Percentiles rank a stretch among this genome's conserved stretches.
phyloP scores from a whole-genome alignment of 2,888 invertebrate genomes.

The Erebia palarica region DNA sequence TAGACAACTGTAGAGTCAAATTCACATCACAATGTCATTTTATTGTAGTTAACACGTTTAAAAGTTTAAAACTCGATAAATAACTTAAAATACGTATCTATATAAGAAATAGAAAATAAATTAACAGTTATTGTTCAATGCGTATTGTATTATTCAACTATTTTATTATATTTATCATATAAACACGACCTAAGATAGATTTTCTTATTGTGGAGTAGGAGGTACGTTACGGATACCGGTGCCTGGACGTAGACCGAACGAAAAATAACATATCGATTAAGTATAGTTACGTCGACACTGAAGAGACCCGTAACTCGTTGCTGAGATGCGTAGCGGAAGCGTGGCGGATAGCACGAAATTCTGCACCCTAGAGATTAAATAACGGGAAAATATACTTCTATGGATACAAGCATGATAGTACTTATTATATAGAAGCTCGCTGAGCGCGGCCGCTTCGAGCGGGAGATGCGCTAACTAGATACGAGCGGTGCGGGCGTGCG shows the following conservation, averaged over 20 bases:
- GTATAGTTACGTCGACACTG: slow-evolving; percentile 55
- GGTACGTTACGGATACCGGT: slow-evolving; percentile 65
- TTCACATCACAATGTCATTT: slow-evolving; percentile 52
- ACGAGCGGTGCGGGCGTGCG: slow-evolving; percentile 32
- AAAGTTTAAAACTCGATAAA: slow-evolving; percentile 66
- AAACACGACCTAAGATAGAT: slow-evolving; percentile 72
- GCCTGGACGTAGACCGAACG: slow-evolving; percentile 60
- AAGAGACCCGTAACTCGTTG: slow-evolving; percentile 69
- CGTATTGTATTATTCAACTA: slow-evolving; percentile 67
- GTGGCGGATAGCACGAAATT: slow-evolving; percentile 77
- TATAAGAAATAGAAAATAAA: slow-evolving; percentile 71
- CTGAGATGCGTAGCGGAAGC: slow-evolving; percentile 74
- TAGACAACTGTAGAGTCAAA: slow-evolving; percentile 26
- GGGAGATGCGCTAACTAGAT: slow-evolving; percentile 31
- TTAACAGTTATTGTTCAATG: slow-evolving; percentile 80
- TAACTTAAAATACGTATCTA: slow-evolving; percentile 72
- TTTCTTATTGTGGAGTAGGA: slow-evolving; percentile 71
- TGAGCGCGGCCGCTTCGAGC: slow-evolving; percentile 46
- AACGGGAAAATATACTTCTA: slow-evolving; percentile 69
- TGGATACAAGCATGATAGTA: slow-evolving; percentile 62
- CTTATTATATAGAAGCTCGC: slow-evolving; percentile 34
- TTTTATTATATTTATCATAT: slow-evolving; percentile 64
- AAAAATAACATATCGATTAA: slow-evolving; percentile 23
- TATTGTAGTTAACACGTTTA: slow-evolving; percentile 53
- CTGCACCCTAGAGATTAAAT: slow-evolving; percentile 76